phyloP scores from a whole-genome alignment of 2,888 invertebrate species.

The Petrolisthes cinctipes region DNA sequence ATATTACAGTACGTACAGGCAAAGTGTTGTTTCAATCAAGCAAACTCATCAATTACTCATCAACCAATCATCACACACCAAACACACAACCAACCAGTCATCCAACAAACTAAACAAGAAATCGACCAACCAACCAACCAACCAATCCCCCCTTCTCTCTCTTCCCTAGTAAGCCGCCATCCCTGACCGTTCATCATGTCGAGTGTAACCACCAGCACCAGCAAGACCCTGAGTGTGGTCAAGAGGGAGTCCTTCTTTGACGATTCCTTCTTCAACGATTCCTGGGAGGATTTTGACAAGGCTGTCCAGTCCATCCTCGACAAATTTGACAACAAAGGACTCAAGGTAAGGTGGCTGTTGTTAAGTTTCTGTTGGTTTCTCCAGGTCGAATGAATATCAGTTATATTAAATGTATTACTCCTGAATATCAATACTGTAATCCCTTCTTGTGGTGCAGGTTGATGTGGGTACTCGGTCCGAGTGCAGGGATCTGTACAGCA shows the following conservation, averaged over 20 bases:
- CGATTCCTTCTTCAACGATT: slow-evolving; percentile 62
- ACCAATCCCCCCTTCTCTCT: not conserved
- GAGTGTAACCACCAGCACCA: not conserved
- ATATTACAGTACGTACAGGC: no score
- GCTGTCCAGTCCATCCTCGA: slow-evolving; percentile 60
- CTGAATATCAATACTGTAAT: not conserved
- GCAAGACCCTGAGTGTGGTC: slow-evolving; percentile 40
- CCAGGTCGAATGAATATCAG: no score
- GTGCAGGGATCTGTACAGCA: slow-evolving; percentile 60
- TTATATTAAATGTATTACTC: not conserved
- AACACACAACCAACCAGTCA: no score
- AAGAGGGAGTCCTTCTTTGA: slow-evolving; percentile 56
- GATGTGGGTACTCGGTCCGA: slow-evolving; percentile 40
- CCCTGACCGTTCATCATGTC: slow-evolving; percentile 10
- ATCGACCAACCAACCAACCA: not conserved
- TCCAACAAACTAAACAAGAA: no score
- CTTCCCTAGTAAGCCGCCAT: not conserved
- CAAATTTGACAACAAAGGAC: slow-evolving; percentile 61
- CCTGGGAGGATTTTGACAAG: slow-evolving; percentile 63
- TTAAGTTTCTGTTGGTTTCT: not conserved
- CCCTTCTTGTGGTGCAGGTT: slow-evolving; percentile 23
- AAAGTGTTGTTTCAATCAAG: no score
- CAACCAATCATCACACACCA: no score
- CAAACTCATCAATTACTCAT: no score
- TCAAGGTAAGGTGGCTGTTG: slow-evolving; percentile 32